Conservation (phyloP, 1,140 invertebrate genomes). For the Doryteuthis pealeii region DNA sequence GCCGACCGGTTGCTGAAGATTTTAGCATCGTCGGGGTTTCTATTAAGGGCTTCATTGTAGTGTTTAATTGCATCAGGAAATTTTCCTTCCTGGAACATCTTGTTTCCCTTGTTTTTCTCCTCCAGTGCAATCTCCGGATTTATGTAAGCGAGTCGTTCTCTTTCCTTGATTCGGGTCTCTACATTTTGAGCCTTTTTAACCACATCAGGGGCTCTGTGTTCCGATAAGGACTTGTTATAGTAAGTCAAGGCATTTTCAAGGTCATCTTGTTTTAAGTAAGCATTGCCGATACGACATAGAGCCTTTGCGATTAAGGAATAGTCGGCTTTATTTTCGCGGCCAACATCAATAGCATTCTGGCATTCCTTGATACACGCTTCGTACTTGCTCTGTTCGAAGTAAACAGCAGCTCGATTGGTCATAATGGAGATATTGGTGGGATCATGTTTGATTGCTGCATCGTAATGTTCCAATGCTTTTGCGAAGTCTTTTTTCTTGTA, state of each 20-base stretch:
- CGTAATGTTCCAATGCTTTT: conserved; percentile 85
- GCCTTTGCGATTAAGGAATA: conserved; percentile 93
- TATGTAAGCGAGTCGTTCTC: conserved; percentile 86
- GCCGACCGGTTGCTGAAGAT: conserved; percentile 96
- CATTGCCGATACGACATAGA: conserved; percentile 64
- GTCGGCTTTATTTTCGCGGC: conserved; percentile 96
- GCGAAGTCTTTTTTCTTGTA: conserved; percentile 97
- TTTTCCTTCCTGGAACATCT: conserved; percentile 76
- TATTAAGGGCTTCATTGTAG: conserved; percentile 91
- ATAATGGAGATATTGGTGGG: conserved; percentile 90
- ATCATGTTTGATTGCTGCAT: conserved; percentile 85
- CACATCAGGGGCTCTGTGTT: conserved; percentile 91
- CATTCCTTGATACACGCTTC: conserved; percentile 91
- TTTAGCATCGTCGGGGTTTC: conserved; percentile 92
- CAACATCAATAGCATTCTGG: conserved; percentile 91
- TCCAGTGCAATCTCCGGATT: conserved; percentile 89
- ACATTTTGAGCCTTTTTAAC: conserved; percentile 56
- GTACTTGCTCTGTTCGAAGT: conserved; percentile 90
- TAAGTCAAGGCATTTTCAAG: conserved; percentile 86
- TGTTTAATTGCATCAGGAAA: conserved; percentile 93
- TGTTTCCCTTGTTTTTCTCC: conserved; percentile 93
- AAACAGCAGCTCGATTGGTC: conserved; percentile 91
- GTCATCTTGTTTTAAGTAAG: conserved; percentile 69
- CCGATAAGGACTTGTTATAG: conserved; percentile 94
- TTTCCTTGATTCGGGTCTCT: conserved; percentile 81